These are phyloP conservation scores for Microplitis demolitor DNA, from an alignment of 1,140 invertebrate genomes.

Conservation along the genomic window DNA sequence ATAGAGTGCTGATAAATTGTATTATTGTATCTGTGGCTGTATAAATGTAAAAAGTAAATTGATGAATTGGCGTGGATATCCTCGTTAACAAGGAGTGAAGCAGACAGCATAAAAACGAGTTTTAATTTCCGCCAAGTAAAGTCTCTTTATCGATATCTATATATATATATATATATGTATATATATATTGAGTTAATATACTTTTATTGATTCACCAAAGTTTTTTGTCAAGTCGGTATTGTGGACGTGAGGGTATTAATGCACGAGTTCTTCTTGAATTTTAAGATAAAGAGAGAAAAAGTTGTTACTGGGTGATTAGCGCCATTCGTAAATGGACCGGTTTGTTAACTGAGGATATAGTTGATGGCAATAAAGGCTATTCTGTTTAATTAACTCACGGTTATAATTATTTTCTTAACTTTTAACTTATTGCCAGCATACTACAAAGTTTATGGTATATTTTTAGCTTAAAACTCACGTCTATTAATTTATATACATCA, in stretches of 20 bases:
- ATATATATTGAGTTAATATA: background rate
- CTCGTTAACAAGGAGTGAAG: background rate
- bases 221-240: background rate
- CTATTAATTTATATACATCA: no score
- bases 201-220: background rate
- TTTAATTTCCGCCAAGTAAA: background rate
- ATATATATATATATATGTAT: no score
- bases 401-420: constrained; percentile 12
- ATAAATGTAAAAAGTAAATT: background rate
- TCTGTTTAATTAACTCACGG: constrained; percentile 29
- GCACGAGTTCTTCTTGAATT: background rate
- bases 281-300: constrained; percentile 7
- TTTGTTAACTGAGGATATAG: constrained; percentile 14
- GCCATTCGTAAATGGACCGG: constrained; percentile 32
- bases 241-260: background rate
- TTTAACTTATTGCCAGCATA: constrained; percentile 5
- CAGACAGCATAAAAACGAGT: background rate
- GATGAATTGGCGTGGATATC: constrained; percentile 4
- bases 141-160: no score
- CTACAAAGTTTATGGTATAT: background rate
- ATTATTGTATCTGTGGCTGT: no score
- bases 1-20: no score
- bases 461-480: no score
- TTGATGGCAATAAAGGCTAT: constrained; percentile 19
- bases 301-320: constrained; percentile 28